Evolutionary conservation across 1,140 invertebrate genomes (phyloP).

Genomic region (Gryllus bimaculatus): DNA sequence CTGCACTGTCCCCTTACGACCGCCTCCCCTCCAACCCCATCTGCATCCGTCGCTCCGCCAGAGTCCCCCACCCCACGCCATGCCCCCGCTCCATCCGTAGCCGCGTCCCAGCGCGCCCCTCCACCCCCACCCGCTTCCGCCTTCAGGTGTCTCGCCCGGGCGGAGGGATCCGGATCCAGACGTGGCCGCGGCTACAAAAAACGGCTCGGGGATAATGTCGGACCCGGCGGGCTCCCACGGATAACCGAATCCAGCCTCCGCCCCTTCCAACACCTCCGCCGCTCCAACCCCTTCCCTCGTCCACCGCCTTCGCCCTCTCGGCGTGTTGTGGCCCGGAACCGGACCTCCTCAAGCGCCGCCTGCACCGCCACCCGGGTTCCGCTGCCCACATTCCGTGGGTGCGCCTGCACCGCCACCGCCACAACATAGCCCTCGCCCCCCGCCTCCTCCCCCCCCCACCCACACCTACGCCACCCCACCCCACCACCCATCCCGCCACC

Average conservation of each 20-base stretch:
- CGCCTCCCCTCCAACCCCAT: too few relatives aligned
- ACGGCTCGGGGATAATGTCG: background rate
- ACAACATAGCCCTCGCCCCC: too few relatives aligned
- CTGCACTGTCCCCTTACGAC: too few relatives aligned
- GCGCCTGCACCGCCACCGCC: too few relatives aligned
- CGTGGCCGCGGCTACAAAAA: background rate
- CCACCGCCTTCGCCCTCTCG: background rate
- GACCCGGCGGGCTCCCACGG: background rate
- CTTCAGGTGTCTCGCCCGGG: background rate
- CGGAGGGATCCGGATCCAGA: background rate
- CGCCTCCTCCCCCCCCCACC: too few relatives aligned
- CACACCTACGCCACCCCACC: too few relatives aligned
- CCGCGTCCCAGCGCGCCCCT: background rate
- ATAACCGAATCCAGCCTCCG: background rate
- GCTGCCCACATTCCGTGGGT: background rate
- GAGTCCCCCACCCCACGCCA: background rate
- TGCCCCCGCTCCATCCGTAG: background rate
- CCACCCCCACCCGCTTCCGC: background rate
- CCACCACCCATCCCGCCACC: too few relatives aligned
- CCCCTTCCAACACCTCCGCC: background rate
- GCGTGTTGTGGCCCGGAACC: background rate
- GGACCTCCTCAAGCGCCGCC: background rate
- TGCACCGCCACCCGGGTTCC: background rate
- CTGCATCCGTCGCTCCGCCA: too few relatives aligned
- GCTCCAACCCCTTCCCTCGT: background rate